Evolutionary conservation across 2,797 vertebrate species (phyloP).

Genomic region (Botia almorhae): DNA sequence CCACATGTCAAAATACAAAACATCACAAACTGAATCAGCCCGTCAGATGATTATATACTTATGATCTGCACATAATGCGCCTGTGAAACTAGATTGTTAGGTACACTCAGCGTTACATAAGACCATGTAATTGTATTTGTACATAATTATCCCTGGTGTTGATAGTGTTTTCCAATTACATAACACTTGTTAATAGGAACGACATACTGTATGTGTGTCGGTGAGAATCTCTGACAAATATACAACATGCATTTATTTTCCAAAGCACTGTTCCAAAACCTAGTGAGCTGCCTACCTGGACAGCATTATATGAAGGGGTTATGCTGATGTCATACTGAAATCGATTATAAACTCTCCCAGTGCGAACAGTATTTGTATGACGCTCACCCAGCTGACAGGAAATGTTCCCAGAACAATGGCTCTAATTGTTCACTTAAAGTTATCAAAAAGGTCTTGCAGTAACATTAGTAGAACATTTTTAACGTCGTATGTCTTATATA

Average conservation of each 20-base stretch:
- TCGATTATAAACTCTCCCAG: no score
- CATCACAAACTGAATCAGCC: not conserved
- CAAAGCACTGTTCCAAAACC: not conserved
- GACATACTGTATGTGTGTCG: not conserved
- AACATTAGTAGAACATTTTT: no score
- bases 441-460: no score
- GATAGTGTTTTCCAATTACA: slow-evolving; percentile 1
- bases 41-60: not conserved
- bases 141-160: slow-evolving; percentile 38
- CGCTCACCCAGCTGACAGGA: no score
- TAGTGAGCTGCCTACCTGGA: not conserved
- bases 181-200: slow-evolving; percentile 24
- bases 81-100: slow-evolving; percentile 7
- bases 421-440: no score
- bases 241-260: no score
- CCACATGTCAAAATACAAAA: not conserved
- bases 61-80: not conserved
- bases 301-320: no score
- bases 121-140: slow-evolving; percentile 8
- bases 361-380: no score
- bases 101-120: slow-evolving; percentile 33
- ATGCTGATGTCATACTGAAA: no score
- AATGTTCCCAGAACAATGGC: no score
- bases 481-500: no score
- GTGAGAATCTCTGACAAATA: no score